Conservation (phyloP, 2,888 invertebrate genomes). For the Anodontia alba region DNA sequence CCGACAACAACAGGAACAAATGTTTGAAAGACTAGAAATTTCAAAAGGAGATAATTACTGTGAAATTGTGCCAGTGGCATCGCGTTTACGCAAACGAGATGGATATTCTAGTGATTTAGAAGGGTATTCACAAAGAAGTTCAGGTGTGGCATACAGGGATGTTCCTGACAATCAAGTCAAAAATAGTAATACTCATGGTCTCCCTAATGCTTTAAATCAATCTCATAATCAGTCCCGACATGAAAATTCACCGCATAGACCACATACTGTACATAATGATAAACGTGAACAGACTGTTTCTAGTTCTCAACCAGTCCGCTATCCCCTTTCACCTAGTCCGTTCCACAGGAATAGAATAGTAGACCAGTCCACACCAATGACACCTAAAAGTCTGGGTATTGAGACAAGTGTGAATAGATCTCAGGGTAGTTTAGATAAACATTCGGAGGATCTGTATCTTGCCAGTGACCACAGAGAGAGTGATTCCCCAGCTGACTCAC, state of each 20-base stretch:
- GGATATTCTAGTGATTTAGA: conserved; percentile 82
- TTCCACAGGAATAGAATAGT: conserved; percentile 68
- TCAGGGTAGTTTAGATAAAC: conserved; percentile 41
- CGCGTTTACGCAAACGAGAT: conserved; percentile 58
- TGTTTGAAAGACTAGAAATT: conserved; percentile 39
- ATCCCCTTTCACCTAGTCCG: conserved; percentile 68
- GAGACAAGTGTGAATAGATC: conserved; percentile 6
- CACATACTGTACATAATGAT: conserved; percentile 54
- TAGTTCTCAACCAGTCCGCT: conserved; percentile 38
- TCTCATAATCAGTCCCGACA: conserved; percentile 1
- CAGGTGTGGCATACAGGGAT: conserved; percentile 49
- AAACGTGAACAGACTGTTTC: conserved; percentile 52
- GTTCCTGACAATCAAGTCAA: conserved; percentile 8
- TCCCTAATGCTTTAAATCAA: conserved; percentile 2
- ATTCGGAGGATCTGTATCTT: conserved; percentile 52
- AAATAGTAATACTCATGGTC: conserved; percentile 18
- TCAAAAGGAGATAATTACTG: conserved; percentile 59
- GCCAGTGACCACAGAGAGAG: conserved; percentile 34
- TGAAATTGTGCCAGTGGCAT: conserved; percentile 58
- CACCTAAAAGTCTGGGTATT: background rate
- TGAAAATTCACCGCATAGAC: conserved; percentile 26
- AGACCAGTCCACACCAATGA: conserved; percentile 75
- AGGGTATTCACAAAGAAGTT: conserved; percentile 67
- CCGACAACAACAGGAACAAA: conserved; percentile 59
- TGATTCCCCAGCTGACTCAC: conserved; percentile 42